Base-by-base conservation (phyloP, 1,140 invertebrate genomes). In the Drosophila neocordata region DNA sequence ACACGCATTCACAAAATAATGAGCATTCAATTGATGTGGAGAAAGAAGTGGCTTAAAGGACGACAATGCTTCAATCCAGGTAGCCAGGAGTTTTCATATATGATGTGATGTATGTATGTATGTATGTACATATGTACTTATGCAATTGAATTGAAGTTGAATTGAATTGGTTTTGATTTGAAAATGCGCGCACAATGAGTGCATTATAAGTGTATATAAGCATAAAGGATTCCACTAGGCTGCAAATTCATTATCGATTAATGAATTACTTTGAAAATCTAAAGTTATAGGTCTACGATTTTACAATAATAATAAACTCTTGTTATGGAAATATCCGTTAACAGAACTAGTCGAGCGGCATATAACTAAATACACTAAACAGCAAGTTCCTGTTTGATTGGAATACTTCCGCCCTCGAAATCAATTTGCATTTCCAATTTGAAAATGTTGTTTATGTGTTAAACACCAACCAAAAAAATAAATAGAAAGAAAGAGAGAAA, bases 1-100 rank as follows among this genome's bases (percentile, higher is more conserved):
- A 65, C 74, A 73, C 61, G 48, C 64, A 27, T 56, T 2, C 56
- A 59, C 48, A 89, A 89, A 85, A 76, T 89, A 89, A 89, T 85
- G 85, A 89, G 81, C 85, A 82, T 73, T 77, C 85, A 85, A 77
- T 85, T 56, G 66, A 66, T 63, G 55, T 37, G 24, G 31, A 56
- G 27, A 31, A 44, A 55, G 63, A 60, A 79, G 61, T 61, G 41
- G 31, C 18, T 15, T 34, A 31, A 12, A 61, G 56, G 73, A 83
- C 84, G 64, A 53, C 27, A 62, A 60, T 38, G 15, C 34, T 12
- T 24, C 11, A 44, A 34, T 20, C 62, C 74, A 85, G 81, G 83
- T 82, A 81, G 55, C 18, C 11, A 34, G 56, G 8, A 13, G 22
- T 2, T 24, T 24, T 24, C 22, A n/a, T n/a, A n/a, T n/a, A n/a